phyloP scores from a whole-genome alignment of 2,113 vertebrate genomes.

The Chamaetylas fuelleborni region DNA sequence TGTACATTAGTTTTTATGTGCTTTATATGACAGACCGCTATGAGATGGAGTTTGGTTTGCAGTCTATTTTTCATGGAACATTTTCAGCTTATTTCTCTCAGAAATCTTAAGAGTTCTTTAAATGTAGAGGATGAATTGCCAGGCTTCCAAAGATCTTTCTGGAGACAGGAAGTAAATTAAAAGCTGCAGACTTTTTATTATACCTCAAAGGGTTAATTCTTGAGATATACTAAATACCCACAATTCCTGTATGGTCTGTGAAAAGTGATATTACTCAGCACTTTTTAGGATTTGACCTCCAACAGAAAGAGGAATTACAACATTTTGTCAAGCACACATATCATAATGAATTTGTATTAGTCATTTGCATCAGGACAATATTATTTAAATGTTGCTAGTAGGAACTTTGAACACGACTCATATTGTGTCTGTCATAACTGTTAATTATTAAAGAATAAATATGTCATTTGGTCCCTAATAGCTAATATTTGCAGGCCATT shows the following conservation, averaged over 20 bases:
- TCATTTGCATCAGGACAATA: not conserved
- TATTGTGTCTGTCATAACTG: not conserved
- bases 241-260: not conserved
- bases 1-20: not conserved
- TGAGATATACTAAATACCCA: not conserved
- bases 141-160: not conserved
- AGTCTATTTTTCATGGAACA: not conserved
- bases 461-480: not conserved
- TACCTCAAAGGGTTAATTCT: not conserved
- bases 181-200: not conserved
- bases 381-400: not conserved
- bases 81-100: not conserved
- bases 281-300: not conserved
- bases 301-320: not conserved
- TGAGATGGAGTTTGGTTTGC: not conserved
- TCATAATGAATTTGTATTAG: not conserved
- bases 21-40: not conserved
- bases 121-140: not conserved
- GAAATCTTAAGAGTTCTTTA: not conserved
- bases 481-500: constrained; percentile 27
- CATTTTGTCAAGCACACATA: not conserved
- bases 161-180: not conserved
- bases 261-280: not conserved
- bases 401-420: not conserved
- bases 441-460: constrained; percentile 53